Evolutionary conservation across 2,797 vertebrate genomes (phyloP).

Genomic region (Rhincodon typus): DNA sequence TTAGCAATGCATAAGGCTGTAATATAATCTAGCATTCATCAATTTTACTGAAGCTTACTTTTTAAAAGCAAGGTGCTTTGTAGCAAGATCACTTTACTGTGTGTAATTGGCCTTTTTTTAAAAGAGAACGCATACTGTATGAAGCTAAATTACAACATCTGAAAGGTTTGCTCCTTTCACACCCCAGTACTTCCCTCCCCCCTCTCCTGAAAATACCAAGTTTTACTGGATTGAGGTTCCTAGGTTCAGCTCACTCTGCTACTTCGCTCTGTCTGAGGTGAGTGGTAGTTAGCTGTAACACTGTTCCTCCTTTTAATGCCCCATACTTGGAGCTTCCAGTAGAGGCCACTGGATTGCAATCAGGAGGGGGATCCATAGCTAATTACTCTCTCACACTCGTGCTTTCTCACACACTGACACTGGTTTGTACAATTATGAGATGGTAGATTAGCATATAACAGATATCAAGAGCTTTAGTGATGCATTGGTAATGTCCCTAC

Average conservation of each 20-base stretch:
- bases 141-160: not conserved
- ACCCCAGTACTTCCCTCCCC: no score
- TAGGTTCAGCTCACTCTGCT: not conserved
- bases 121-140: not conserved
- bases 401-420: no score
- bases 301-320: not conserved
- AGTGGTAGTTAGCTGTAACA: not conserved
- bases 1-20: not conserved
- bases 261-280: not conserved
- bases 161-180: not conserved
- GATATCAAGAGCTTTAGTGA: no score
- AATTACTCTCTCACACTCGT: no score
- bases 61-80: not conserved
- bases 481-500: no score
- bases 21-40: not conserved
- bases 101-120: not conserved
- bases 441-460: no score
- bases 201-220: no score
- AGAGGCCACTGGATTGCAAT: no score
- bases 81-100: slow-evolving; percentile 3
- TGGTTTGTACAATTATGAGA: no score
- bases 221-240: not conserved
- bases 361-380: not conserved
- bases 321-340: not conserved
- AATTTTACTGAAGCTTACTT: not conserved